Evolutionary conservation across 1,140 invertebrate species (phyloP), one percentile per base, ranked within the genome.

Genomic region (Platyscapa corneri): DNA sequence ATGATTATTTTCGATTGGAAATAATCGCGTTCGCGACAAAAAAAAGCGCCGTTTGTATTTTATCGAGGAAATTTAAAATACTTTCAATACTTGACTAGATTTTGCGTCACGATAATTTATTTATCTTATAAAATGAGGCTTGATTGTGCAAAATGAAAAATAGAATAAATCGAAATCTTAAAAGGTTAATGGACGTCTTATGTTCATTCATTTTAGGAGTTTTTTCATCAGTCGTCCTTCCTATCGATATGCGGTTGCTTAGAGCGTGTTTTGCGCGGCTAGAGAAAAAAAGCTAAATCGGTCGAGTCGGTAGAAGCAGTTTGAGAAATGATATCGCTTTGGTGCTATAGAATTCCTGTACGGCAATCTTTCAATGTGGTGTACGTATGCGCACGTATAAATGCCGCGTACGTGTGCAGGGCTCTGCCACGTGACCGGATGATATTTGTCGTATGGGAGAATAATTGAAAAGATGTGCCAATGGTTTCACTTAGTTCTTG

Each of bases 251-350:
- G 37, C 60, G 37, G 18, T 64, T 39, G 56, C 77, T 79, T 74
- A 42, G 20, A n/a, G 14, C 37, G 37, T 39, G 37, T 39, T 42
- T 49, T 60, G 8, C 32, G 49, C 53, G n/a, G 1, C 32, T 46
- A 65, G 42, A 74, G 27, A 79, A 76, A 79, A 89, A 90, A 88
- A 87, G 87, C 82, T 85, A 88, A 89, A 88, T 90, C 87, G 87
- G 87, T 87, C 88, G 86, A 86, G 82, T 79, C 84, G 67, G 82
- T 77, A 84, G 82, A 86, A 87, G 88, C 86, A 85, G 83, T 74
- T 60, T 74, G 76, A 86, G 70, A 80, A 80, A 81, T 74, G 64
- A 67, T 78, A 70, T 65, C 42, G 56, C 56, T 60, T 27, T 27
- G 42, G 16, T 34, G 23, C 56, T 7, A 37, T 37, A 46, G 42